phyloP scores from a whole-genome alignment of 2,113 vertebrate species.

The Columbina picui region DNA sequence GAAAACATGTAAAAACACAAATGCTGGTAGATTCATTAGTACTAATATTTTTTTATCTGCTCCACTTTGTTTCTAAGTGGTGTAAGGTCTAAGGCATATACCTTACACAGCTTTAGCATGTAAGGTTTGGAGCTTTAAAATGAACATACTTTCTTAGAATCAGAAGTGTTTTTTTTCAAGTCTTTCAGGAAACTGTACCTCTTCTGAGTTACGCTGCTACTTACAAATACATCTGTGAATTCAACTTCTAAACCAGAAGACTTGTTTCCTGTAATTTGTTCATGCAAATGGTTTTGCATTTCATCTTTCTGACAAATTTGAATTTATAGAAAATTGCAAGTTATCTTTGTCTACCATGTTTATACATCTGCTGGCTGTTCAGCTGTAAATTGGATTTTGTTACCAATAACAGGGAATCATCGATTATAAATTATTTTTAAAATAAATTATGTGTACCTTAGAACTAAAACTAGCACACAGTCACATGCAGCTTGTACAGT shows the following conservation, averaged over 20 bases:
- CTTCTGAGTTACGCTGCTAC: neutral
- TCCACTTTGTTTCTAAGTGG: neutral
- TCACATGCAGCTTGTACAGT: neutral
- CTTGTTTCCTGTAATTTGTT: neutral
- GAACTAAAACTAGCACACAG: neutral
- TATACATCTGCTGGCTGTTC: neutral
- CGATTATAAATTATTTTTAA: neutral
- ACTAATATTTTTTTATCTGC: neutral
- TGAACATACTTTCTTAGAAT: neutral
- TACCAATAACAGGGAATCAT: neutral
- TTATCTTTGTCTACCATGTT: rapidly evolving
- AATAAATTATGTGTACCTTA: neutral
- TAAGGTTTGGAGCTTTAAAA: neutral
- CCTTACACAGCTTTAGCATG: neutral
- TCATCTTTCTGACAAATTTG: neutral
- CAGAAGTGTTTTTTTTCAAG: neutral
- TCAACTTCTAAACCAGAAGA: neutral
- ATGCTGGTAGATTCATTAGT: neutral
- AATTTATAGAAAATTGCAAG: neutral
- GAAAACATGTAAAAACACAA: neutral
- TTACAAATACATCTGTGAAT: neutral
- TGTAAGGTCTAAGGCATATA: neutral
- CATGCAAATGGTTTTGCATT: neutral
- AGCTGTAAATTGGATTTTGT: neutral
- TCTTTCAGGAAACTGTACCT: neutral